Conservation (phyloP, 2,113 vertebrate species). For the Grammomys dolichurus region DNA sequence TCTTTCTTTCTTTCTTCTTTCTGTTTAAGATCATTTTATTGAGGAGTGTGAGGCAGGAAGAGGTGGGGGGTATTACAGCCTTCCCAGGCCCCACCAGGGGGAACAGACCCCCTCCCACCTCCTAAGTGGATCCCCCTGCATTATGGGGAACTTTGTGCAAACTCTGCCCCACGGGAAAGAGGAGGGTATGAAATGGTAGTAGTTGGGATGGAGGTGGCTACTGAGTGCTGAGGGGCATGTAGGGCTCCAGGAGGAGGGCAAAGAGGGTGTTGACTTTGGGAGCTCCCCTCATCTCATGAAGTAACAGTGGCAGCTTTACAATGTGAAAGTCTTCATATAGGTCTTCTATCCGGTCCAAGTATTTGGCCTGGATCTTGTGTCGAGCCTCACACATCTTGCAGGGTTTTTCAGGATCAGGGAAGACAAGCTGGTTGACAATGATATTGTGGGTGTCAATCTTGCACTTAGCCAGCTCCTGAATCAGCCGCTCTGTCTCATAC, state of each 20-base stretch:
- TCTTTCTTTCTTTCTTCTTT: background rate
- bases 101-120: constrained; percentile 63
- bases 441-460: constrained; percentile 97
- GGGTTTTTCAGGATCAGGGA: constrained; percentile 92
- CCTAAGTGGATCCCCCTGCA: constrained; percentile 57
- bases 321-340: constrained; percentile 98
- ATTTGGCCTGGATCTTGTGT: constrained; percentile 98
- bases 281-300: constrained; percentile 94
- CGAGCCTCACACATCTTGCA: constrained; percentile 97
- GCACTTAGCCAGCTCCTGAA: constrained; percentile 97
- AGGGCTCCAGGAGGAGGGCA: constrained; percentile 94
- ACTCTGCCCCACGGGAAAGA: constrained; percentile 60
- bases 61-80: constrained; percentile 40
- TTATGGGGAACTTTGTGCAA: constrained; percentile 76
- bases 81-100: constrained; percentile 76
- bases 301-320: constrained; percentile 94
- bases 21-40: constrained; percentile 79
- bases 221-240: constrained; percentile 92
- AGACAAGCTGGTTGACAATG: constrained; percentile 96
- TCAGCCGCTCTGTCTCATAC: constrained; percentile 96
- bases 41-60: constrained; percentile 65
- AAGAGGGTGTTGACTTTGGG: constrained; percentile 97
- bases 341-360: constrained; percentile 98
- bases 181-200: constrained; percentile 57
- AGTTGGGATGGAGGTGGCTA: constrained; percentile 58